Evolutionary conservation across 1,140 invertebrate species (phyloP), one percentile per base, ranked within the genome.

Genomic region (Drosophila pachea): DNA sequence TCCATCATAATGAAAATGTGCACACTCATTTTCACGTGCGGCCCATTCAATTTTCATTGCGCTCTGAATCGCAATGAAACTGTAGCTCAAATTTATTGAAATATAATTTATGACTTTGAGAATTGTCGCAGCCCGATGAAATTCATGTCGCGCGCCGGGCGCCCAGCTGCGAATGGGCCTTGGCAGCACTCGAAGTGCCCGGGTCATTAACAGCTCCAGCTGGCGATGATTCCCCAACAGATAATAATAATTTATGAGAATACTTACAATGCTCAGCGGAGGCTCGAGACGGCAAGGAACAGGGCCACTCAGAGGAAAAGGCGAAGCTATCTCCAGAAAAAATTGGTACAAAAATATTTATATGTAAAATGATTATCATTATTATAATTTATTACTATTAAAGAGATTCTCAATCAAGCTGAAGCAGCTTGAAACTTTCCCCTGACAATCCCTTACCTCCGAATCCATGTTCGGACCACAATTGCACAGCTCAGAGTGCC

Each of bases 81-180:
- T 64, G 60, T 63, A 49, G 31, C 45, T 32, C 56, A 65, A 73
- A 79, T 76, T 81, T 73, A 79, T 73, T 66, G 48, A 76, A 79
- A 69, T 69, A 62, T 81, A 62, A 79, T 79, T 79, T 79, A 79
- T 76, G 68, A 62, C 53, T 35, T 54, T 59, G 73, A 50, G 73
- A 73, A 81, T 73, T 59, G 52, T 60, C 40, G 56, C 52, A 52
- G 68, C 68, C 54, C 56, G 42, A n/a, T 49, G 38, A 66, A 71
- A 59, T 50, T 59, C 54, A 52, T 54, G 35, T 61, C 60, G 50
- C 56, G 63, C 60, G 49, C 22, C 22, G 4, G 32, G 16, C 32
- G 29, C 35, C 62, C 76, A 62, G 54, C 55, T 71, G 68, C 11
- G 6, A 7, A 7, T 2, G 32, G 9, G 32, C 43, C 42, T 29